phyloP scores from a whole-genome alignment of 2,888 invertebrate species.

The Polymixis flavicincta region DNA sequence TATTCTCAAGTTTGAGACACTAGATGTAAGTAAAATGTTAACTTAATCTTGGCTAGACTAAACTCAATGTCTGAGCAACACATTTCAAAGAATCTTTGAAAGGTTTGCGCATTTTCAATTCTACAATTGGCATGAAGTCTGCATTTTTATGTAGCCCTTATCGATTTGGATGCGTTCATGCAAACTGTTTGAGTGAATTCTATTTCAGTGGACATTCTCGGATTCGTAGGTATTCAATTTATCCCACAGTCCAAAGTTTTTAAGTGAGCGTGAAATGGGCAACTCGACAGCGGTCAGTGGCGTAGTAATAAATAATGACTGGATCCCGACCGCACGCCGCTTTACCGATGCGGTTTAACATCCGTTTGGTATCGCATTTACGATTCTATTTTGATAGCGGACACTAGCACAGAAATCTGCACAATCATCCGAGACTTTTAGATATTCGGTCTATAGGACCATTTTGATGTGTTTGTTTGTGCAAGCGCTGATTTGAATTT shows the following conservation, averaged over 20 bases:
- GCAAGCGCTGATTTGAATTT: not conserved
- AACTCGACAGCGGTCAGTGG: constrained; percentile 46
- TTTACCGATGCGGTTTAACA: constrained; percentile 41
- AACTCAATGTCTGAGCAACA: not conserved
- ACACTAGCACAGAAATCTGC: not conserved
- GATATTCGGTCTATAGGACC: not conserved
- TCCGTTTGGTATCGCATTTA: constrained; percentile 32
- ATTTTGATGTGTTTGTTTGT: constrained; percentile 15
- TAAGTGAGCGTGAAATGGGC: constrained; percentile 52
- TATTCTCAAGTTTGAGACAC: constrained; percentile 95
- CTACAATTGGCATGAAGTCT: constrained; percentile 17
- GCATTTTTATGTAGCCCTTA: constrained; percentile 17
- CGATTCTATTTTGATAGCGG: constrained; percentile 37
- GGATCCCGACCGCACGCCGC: constrained; percentile 42
- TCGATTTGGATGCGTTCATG: constrained; percentile 20
- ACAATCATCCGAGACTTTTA: not conserved
- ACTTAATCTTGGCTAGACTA: constrained; percentile 15
- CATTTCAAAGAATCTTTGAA: not conserved
- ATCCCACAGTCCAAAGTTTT: constrained; percentile 33
- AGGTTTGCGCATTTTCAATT: constrained; percentile 14
- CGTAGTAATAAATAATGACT: constrained; percentile 53
- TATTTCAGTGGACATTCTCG: constrained; percentile 21
- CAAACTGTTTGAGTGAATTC: constrained; percentile 20
- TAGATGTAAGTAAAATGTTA: constrained; percentile 90
- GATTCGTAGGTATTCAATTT: constrained; percentile 26